Conservation (phyloP, 2,888 invertebrate species). For the Diplolepis rosae region DNA sequence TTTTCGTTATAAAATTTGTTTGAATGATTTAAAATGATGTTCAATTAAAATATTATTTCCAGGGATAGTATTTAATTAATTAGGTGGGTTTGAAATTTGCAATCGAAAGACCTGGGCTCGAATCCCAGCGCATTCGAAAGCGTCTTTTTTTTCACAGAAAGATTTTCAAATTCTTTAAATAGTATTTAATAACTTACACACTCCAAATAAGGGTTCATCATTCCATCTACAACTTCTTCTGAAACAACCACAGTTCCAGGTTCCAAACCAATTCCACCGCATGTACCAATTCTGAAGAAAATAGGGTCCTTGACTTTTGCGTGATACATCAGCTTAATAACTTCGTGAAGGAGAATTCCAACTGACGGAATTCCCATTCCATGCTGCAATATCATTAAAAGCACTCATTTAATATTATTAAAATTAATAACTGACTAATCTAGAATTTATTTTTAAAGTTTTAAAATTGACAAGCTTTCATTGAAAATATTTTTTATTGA, state of each 20-base stretch:
- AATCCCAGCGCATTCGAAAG: too few species aligned
- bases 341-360: constrained; percentile 95
- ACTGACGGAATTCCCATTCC: constrained; percentile 99
- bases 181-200: constrained; percentile 78
- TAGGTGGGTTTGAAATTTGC: too few species aligned
- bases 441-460: too few species aligned
- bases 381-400: constrained; percentile 79
- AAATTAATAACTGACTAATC: too few species aligned
- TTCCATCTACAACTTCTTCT: constrained; percentile 92
- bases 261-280: constrained; percentile 94
- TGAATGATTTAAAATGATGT: background rate
- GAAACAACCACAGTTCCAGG: constrained; percentile 96
- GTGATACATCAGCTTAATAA: constrained; percentile 96
- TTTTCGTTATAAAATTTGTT: background rate
- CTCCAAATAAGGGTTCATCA: constrained; percentile 87
- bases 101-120: too few species aligned
- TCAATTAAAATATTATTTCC: too few species aligned
- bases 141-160: too few species aligned
- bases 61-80: too few species aligned
- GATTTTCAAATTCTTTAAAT: constrained; percentile 1
- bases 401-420: too few species aligned
- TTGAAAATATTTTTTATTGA: too few species aligned
- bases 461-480: too few species aligned
- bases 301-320: constrained; percentile 91
- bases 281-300: constrained; percentile 94